Evolutionary conservation across 30 jellyfish, hydroid and myxozoan species (phyloP), one percentile per base, ranked within the genome.

Genomic region (Hydra vulgaris): DNA sequence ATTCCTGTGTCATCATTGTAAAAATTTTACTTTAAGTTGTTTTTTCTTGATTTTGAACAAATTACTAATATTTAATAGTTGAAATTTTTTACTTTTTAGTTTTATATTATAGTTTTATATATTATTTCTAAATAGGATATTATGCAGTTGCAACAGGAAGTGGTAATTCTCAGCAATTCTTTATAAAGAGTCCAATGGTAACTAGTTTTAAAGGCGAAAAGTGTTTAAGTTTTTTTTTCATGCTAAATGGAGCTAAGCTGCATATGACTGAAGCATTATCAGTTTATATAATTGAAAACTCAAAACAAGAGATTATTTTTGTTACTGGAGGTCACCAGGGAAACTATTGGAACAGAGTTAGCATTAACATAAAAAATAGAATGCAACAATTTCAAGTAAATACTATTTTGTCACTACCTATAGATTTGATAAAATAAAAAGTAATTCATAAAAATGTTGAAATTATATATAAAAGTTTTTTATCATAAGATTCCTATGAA

Each of bases 271-370:
- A 78, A 20, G 85, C 85, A 23, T 54, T 78, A 16, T 52, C 66
- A 27, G 25, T 78, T n/a, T 61, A 24, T 61, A 8, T 78, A 23
- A 78, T 52, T 52, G 85, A 61, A 16, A n/a, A 16, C 20, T 16
- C 19, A 0, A 25, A 21, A 3, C 23, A 4, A n/a, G 27, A 61
- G n/a, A 12, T 23, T 53, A 7, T 69, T 27, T 78, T 78, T 40
- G 66, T 24, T 15, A 54, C 1, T 24, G 85, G 85, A 19, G 81
- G 81, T 17, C 85, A 78, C 54, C 85, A 78, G n/a, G 85, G 85
- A n/a, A 78, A 78, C 18, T 27, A 15, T 24, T 78, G 85, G 85
- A 78, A 78, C 61, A 27, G 74, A 78, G 67, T 23, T 17, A 20
- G 74, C 23, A 12, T 53, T 0, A n/a, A 61, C 26, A 27, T 78